Evolutionary conservation across 2,797 vertebrate species (phyloP).

Genomic region (Lycodopsis pacificus): DNA sequence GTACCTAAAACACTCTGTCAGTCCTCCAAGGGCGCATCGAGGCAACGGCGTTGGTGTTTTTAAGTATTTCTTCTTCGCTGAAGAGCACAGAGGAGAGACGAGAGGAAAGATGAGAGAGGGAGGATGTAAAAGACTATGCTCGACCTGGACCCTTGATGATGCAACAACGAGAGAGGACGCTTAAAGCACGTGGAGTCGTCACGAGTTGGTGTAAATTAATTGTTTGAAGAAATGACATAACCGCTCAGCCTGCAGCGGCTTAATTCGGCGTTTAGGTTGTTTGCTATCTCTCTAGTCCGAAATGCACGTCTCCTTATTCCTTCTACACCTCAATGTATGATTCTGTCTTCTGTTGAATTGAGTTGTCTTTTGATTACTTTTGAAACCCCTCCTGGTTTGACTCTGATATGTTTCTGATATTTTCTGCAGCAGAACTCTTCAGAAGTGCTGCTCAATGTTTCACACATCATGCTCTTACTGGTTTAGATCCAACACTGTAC

Average conservation of each 20-base stretch:
- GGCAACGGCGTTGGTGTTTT: slow-evolving; percentile 37
- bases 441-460: slow-evolving; percentile 7
- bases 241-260: not conserved
- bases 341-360: not conserved
- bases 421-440: slow-evolving; percentile 1
- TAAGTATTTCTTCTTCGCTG: slow-evolving; percentile 32
- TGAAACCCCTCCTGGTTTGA: slow-evolving; percentile 10
- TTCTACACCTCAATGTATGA: not conserved
- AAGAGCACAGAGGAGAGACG: slow-evolving; percentile 15
- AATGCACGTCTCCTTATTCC: not conserved
- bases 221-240: slow-evolving; percentile 8
- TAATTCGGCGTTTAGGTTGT: not conserved
- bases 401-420: slow-evolving; percentile 23
- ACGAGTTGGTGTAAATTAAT: slow-evolving; percentile 6
- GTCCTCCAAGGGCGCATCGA: slow-evolving; percentile 31
- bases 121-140: slow-evolving; percentile 17
- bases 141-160: slow-evolving; percentile 29
- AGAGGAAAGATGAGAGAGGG: slow-evolving; percentile 10
- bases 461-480: slow-evolving; percentile 8
- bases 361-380: slow-evolving; percentile 22
- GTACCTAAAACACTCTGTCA: slow-evolving; percentile 45
- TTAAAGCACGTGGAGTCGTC: not conserved
- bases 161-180: slow-evolving; percentile 10
- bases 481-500: slow-evolving; percentile 11
- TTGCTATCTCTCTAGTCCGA: not conserved